phyloP scores from a whole-genome alignment of 2,888 invertebrate species.

The Tanypteryx hageni region DNA sequence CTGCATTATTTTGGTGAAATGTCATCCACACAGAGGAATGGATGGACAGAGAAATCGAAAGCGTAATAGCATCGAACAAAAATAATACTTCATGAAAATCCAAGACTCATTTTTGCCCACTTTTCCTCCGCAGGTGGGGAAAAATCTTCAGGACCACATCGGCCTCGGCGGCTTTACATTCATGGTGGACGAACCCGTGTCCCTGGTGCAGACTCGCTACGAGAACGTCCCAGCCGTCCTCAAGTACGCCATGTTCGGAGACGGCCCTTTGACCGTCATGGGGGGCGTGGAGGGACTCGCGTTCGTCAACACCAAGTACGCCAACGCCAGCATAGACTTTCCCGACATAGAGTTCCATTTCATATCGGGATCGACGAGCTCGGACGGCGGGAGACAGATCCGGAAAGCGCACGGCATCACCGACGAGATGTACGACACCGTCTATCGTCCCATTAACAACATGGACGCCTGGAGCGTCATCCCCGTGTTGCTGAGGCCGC shows the following conservation, averaged over 20 bases:
- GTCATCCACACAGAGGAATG: no score
- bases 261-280: conserved; percentile 89
- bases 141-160: conserved; percentile 93
- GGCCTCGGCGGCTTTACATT: conserved; percentile 92
- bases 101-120: neutral
- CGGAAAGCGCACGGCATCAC: conserved; percentile 85
- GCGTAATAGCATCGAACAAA: no score
- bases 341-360: conserved; percentile 95
- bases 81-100: no score
- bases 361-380: conserved; percentile 90
- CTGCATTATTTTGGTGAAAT: no score
- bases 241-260: conserved; percentile 89
- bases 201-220: conserved; percentile 87
- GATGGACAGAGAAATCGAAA: no score
- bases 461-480: conserved; percentile 90
- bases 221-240: conserved; percentile 88
- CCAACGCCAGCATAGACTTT: conserved; percentile 87
- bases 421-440: conserved; percentile 72
- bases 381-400: conserved; percentile 89
- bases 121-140: conserved; percentile 81
- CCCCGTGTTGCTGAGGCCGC: conserved; percentile 90
- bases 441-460: conserved; percentile 86
- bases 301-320: conserved; percentile 92
- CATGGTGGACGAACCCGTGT: conserved; percentile 85
- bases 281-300: conserved; percentile 94